A percentile compares a stretch with the other conserved stretches of the same genome.
phyloP scores from a whole-genome alignment of 2,113 vertebrate species.

The Dasypus novemcinctus region DNA sequence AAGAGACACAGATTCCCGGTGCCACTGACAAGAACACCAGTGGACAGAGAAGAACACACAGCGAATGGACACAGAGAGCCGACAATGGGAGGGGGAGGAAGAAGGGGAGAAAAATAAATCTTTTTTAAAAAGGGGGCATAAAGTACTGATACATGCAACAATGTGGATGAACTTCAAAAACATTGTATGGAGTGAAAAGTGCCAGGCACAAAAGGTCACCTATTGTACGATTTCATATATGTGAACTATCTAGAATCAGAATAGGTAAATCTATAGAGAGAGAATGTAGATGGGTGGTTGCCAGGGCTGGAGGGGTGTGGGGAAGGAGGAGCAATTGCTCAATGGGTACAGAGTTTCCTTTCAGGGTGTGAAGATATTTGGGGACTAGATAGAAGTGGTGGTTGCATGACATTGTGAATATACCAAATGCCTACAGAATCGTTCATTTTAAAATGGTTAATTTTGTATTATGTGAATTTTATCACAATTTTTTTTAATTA shows the following conservation, averaged over 20 bases:
- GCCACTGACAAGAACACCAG: too few species aligned
- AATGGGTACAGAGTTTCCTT: neutral
- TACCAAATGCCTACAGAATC: neutral
- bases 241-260: neutral
- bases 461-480: neutral
- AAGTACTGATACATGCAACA: neutral
- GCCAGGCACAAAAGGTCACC: neutral
- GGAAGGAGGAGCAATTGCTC: neutral
- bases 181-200: neutral
- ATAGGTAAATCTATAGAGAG: neutral
- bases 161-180: neutral
- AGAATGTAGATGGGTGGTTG: neutral
- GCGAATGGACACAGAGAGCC: too few species aligned
- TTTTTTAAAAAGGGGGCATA: too few species aligned
- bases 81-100: too few species aligned
- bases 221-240: neutral
- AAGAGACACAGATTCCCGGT: too few species aligned
- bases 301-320: neutral
- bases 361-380: neutral
- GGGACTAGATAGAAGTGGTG: neutral
- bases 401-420: neutral
- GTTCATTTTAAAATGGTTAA: conserved; percentile 3
- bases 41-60: too few species aligned
- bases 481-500: neutral
- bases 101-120: too few species aligned